Base-by-base conservation (phyloP, 2,888 invertebrate species). In the Lacanobia oleracea region DNA sequence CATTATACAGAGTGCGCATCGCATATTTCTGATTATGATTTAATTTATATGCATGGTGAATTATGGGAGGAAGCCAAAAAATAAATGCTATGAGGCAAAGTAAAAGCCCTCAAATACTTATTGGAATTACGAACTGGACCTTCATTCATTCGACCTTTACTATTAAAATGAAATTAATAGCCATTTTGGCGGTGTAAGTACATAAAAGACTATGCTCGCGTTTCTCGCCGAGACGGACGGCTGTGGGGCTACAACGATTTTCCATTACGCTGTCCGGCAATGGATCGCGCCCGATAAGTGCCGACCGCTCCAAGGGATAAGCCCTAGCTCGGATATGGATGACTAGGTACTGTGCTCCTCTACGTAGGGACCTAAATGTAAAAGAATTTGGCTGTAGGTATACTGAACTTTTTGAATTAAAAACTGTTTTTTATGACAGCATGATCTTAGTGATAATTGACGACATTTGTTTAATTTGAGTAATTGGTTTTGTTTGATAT, bases 241-340 rank as follows among this genome's bases (percentile, higher is more conserved):
- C 67, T 71, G 72, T 80, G 77, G 72, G 84, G 83, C 61, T 81
- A 92, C 92, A 92, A 75, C 87, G 88, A 81, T 92, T 91, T 92
- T 92, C 91, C 91, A 92, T 92, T 92, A 91, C 85, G 83, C 72
- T 83, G 71, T 74, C 73, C 72, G 67, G 75, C 82, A 86, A 88
- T 82, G 83, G 84, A 88, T 86, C 84, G 87, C 72, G 69, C 67
- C 68, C 83, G 85, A 85, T 86, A 88, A 83, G 83, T 86, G 84
- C 73, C 72, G 69, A 81, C 61, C 64, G 74, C 76, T 85, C 62
- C 43, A 67, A 72, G 54, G 75, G 85, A 82, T 84, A 87, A 68
- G 67, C 70, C 66, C 70, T 76, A 73, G 62, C 59, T 66, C 48
- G 50, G 61, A 72, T 64, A 72, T 67, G 23, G 64, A 67, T 59